Conservation (phyloP, 2,113 vertebrate species). For the Cricetomys ansorgei region DNA sequence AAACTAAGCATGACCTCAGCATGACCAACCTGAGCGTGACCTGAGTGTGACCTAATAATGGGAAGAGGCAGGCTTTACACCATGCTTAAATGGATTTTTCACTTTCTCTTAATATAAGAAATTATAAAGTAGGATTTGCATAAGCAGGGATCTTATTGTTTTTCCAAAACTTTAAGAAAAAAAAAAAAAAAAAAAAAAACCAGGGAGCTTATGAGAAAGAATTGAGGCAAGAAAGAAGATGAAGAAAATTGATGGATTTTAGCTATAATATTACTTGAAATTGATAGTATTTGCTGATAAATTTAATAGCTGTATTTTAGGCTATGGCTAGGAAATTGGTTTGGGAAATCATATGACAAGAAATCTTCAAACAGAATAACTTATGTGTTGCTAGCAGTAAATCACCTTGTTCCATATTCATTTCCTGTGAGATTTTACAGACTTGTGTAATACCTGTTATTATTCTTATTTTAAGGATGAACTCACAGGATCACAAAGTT, state of each 20-base stretch:
- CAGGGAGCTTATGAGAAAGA: neutral
- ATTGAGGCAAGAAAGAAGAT: neutral
- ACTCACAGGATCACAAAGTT: neutral
- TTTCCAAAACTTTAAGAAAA: neutral
- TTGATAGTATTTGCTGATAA: neutral
- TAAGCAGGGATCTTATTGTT: neutral
- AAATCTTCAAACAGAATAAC: neutral
- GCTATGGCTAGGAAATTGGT: neutral
- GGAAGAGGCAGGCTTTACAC: neutral
- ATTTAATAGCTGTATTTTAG: conserved; percentile 16
- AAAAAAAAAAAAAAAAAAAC: neutral
- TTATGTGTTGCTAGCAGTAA: neutral
- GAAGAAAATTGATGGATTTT: conserved; percentile 26
- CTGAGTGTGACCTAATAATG: too few relatives aligned
- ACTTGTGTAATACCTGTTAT: neutral
- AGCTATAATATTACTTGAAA: neutral
- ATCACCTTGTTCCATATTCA: neutral
- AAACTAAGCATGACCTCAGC: neutral
- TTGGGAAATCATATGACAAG: conserved; percentile 15
- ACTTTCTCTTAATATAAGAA: conserved; percentile 45
- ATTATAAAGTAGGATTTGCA: neutral
- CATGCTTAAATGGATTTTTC: neutral
- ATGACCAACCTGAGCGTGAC: too few relatives aligned
- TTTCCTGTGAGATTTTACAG: neutral
- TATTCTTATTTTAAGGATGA: neutral